A percentile compares a stretch with the other conserved stretches of the same genome.
These are phyloP conservation scores for Pollenia angustigena DNA, from an alignment of 2,888 invertebrate species.

Conservation along the genomic window DNA sequence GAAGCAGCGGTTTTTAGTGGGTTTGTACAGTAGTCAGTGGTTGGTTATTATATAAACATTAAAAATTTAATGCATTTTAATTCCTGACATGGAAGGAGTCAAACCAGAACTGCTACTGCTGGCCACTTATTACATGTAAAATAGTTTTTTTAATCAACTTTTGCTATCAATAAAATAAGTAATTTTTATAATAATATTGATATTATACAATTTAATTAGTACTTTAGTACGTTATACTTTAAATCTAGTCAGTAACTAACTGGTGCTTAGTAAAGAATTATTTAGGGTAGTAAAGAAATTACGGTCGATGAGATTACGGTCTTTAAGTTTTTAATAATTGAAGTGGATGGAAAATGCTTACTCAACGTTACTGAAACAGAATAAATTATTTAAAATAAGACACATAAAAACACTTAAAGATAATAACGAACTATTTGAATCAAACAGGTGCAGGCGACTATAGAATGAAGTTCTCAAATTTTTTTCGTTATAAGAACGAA, in stretches of 20 bases:
- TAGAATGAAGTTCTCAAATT: too few relatives aligned
- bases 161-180: slow-evolving; percentile 20
- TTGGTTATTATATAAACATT: slow-evolving; percentile 24
- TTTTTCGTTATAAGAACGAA: too few relatives aligned
- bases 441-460: too few relatives aligned
- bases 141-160: slow-evolving; percentile 14
- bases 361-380: too few relatives aligned
- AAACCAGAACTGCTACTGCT: slow-evolving; percentile 17
- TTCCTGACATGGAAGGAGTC: neutral
- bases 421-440: too few relatives aligned
- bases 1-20: neutral
- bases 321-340: too few relatives aligned
- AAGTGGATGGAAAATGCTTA: too few relatives aligned
- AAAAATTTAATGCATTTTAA: slow-evolving; percentile 14
- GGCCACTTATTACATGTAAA: slow-evolving; percentile 14
- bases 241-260: neutral
- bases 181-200: slow-evolving; percentile 33
- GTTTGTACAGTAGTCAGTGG: neutral
- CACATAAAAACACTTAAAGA: too few relatives aligned
- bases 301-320: neutral
- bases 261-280: neutral
- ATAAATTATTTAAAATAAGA: too few relatives aligned
- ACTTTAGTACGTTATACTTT: slow-evolving; percentile 13
- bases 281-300: neutral
- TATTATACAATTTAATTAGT: slow-evolving; percentile 24